phyloP scores from a whole-genome alignment of 2,888 invertebrate species.

The Drosophila heteroneura region DNA sequence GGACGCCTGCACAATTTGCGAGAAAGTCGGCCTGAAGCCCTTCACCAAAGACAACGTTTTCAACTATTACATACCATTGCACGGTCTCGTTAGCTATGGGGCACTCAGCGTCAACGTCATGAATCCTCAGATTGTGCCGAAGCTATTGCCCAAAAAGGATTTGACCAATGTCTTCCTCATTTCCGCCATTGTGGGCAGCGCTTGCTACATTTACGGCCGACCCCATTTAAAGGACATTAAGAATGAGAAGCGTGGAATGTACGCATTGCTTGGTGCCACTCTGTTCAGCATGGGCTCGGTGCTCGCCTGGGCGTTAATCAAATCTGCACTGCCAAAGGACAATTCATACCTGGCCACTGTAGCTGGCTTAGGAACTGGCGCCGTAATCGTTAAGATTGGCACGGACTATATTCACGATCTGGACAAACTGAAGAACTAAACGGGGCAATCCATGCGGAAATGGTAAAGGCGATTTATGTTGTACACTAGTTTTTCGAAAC shows the following conservation, averaged over 20 bases:
- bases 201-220: constrained; percentile 92
- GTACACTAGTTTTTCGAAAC: constrained; percentile 34
- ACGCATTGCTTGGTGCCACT: constrained; percentile 90
- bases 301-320: constrained; percentile 93
- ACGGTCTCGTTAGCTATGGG: constrained; percentile 91
- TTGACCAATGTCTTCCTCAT: constrained; percentile 93
- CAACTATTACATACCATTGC: constrained; percentile 91
- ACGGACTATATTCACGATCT: constrained; percentile 84
- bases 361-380: constrained; percentile 83
- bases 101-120: constrained; percentile 93
- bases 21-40: constrained; percentile 87
- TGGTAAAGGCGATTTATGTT: constrained; percentile 27
- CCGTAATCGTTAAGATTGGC: constrained; percentile 82
- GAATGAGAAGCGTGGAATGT: constrained; percentile 88
- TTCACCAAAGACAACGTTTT: constrained; percentile 90
- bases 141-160: constrained; percentile 88
- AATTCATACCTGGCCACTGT: constrained; percentile 80
- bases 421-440: constrained; percentile 77
- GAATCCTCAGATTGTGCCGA: constrained; percentile 92
- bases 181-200: constrained; percentile 92
- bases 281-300: constrained; percentile 96
- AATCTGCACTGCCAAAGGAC: constrained; percentile 88
- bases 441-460: not conserved
- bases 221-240: constrained; percentile 90
- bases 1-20: constrained; percentile 80